These are phyloP conservation scores for Hirudo medicinalis DNA, from an alignment of 1,140 invertebrate species.

Conservation along the genomic window DNA sequence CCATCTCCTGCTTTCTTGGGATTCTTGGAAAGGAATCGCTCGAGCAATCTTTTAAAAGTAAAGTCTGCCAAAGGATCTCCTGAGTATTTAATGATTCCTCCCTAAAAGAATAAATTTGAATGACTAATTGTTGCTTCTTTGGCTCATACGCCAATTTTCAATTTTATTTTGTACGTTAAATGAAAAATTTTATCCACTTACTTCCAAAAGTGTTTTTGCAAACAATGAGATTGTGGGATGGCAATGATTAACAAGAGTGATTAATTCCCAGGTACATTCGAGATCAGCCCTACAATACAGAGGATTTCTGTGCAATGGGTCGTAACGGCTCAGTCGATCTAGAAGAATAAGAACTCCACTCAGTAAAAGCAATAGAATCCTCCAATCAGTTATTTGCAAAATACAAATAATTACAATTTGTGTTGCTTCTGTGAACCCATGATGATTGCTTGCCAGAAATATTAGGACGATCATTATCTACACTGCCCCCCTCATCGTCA, in stretches of 20 bases:
- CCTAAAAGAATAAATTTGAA: constrained; percentile 27
- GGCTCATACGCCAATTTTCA: too few species aligned
- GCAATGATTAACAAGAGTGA: constrained; percentile 58
- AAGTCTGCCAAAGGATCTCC: constrained; percentile 88
- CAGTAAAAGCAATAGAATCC: background rate
- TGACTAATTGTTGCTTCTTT: background rate
- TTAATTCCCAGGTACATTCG: constrained; percentile 58
- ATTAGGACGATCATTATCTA: background rate
- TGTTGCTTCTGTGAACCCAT: constrained; percentile 23
- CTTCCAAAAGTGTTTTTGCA: constrained; percentile 63
- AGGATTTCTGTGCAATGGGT: constrained; percentile 56
- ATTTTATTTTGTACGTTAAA: too few species aligned
- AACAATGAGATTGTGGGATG: constrained; percentile 83
- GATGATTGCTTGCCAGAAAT: constrained; percentile 15
- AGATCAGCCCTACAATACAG: constrained; percentile 59
- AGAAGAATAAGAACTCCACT: constrained; percentile 24
- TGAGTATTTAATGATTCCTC: constrained; percentile 56
- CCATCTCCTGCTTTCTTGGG: constrained; percentile 51
- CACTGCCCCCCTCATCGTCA: constrained; percentile 24
- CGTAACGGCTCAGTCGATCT: constrained; percentile 28
- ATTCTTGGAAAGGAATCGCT: constrained; percentile 90
- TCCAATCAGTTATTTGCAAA: background rate
- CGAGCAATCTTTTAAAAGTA: constrained; percentile 71
- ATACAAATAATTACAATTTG: background rate
- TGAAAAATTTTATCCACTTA: constrained; percentile 33